These are phyloP conservation scores for Cydia strobilella DNA, from an alignment of 1,140 invertebrate species.

Conservation along the genomic window DNA sequence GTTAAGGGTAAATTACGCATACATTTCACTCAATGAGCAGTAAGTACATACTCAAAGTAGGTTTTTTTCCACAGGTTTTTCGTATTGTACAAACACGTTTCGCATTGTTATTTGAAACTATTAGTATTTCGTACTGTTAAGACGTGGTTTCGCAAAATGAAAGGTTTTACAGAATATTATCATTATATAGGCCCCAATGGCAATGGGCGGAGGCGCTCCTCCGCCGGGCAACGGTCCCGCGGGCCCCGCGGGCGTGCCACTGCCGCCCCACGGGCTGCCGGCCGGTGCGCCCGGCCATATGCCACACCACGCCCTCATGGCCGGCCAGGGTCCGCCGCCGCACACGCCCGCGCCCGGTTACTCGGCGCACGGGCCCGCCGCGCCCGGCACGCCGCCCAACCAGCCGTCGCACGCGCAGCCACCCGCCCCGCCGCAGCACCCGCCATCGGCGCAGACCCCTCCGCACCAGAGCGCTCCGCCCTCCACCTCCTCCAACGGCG, in stretches of 20 bases:
- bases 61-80: too few species aligned
- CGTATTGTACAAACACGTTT: too few species aligned
- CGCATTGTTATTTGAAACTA: too few species aligned
- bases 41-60: too few species aligned
- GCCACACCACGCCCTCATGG: constrained; percentile 68
- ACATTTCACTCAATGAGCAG: neutral
- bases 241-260: constrained; percentile 49
- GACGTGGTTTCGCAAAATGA: neutral
- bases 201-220: constrained; percentile 68
- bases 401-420: constrained; percentile 44
- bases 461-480: constrained; percentile 57
- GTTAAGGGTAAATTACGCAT: neutral
- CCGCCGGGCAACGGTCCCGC: constrained; percentile 63
- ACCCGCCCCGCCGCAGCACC: constrained; percentile 52
- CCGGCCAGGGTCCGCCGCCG: constrained; percentile 52
- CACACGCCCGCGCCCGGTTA: constrained; percentile 37
- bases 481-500: constrained; percentile 57
- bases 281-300: constrained; percentile 57
- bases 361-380: constrained; percentile 48
- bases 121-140: too few species aligned
- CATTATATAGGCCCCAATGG: constrained; percentile 54
- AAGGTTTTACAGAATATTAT: neutral
- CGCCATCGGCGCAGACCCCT: constrained; percentile 63
- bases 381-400: constrained; percentile 39
- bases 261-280: constrained; percentile 59